Evolutionary conservation across 1,140 invertebrate species (phyloP).

Genomic region (Aphaenogaster ashmeadi): DNA sequence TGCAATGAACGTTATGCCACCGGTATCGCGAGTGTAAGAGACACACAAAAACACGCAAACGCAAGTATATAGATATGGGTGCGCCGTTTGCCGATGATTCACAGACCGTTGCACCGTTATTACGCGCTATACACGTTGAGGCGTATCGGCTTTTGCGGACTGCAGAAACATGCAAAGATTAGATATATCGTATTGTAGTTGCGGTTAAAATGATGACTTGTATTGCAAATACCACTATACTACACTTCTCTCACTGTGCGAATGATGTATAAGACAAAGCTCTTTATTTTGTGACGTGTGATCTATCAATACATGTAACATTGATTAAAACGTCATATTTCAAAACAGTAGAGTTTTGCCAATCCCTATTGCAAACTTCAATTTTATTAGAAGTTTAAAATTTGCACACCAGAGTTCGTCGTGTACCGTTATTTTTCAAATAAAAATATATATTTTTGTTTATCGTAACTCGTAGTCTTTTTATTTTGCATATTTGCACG

Average conservation of each 20-base stretch:
- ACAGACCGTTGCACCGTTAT: constrained; percentile 71
- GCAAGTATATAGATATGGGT: constrained; percentile 66
- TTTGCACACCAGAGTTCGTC: background rate
- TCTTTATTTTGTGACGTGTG: background rate
- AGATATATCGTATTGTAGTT: background rate
- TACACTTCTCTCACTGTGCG: background rate
- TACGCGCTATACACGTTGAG: constrained; percentile 37
- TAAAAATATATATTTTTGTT: constrained; percentile 12
- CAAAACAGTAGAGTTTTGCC: background rate
- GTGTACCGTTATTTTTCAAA: background rate
- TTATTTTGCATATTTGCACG: background rate
- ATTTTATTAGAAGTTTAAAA: background rate
- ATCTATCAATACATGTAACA: background rate
- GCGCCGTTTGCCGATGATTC: constrained; percentile 76
- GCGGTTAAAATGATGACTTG: background rate
- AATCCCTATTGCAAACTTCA: background rate
- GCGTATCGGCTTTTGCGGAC: constrained; percentile 18
- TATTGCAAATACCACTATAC: background rate
- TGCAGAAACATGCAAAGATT: constrained; percentile 34
- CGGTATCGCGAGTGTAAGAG: constrained; percentile 57
- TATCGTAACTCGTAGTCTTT: background rate
- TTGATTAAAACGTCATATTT: background rate
- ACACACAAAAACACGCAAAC: constrained; percentile 68
- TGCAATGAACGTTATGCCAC: constrained; percentile 59
- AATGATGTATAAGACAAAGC: background rate